These are phyloP conservation scores for Micropoecilia bifurca DNA, from an alignment of 2,797 vertebrate genomes.

Conservation along the genomic window DNA sequence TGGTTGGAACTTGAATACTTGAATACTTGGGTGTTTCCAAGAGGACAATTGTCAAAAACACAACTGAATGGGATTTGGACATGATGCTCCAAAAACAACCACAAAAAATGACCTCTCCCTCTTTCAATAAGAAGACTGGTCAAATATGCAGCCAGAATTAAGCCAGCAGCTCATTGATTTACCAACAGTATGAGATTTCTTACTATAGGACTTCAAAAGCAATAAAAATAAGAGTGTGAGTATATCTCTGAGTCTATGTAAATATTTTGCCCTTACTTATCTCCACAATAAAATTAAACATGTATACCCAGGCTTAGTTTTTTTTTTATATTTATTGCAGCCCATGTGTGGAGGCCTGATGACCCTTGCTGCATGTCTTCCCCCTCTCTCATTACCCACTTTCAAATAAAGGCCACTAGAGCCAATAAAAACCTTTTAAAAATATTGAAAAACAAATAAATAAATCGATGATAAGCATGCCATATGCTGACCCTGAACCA, in stretches of 20 bases:
- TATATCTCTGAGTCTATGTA: neutral
- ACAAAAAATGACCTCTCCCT: neutral
- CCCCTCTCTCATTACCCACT: too few species aligned
- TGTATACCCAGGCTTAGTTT: neutral
- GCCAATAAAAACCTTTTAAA: neutral
- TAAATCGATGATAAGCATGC: neutral
- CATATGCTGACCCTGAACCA: neutral
- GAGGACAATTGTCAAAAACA: neutral
- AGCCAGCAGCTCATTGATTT: neutral
- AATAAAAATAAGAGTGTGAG: neutral
- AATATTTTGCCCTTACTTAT: neutral
- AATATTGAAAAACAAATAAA: neutral
- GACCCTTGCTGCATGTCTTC: too few species aligned
- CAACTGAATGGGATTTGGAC: neutral
- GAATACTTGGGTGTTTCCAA: neutral
- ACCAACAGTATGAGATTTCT: neutral
- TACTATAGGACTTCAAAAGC: neutral
- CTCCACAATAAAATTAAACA: neutral
- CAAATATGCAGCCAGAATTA: neutral
- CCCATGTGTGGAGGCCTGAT: too few species aligned
- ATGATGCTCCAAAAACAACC: neutral
- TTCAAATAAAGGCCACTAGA: too few species aligned
- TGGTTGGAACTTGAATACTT: neutral
- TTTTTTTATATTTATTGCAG: neutral
- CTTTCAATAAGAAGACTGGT: neutral